Evolutionary conservation across 2,113 vertebrate species (phyloP).

Genomic region (Carassius carassius): DNA sequence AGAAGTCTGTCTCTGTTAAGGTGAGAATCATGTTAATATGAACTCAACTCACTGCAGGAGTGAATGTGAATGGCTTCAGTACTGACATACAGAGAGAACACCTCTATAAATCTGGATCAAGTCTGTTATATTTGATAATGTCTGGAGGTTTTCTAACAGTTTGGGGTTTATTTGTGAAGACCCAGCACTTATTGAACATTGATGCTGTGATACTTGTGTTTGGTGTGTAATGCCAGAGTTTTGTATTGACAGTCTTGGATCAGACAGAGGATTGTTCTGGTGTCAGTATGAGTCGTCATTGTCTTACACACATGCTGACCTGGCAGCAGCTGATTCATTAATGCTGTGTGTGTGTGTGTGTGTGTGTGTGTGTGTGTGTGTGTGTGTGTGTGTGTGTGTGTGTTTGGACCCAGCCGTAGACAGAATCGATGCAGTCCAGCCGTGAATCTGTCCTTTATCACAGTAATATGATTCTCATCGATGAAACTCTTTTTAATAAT

Average conservation of each 20-base stretch:
- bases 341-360: conserved; percentile 56
- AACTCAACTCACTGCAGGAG: not conserved
- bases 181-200: not conserved
- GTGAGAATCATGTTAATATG: not conserved
- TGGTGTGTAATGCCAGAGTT: not conserved
- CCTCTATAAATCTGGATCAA: not conserved
- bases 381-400: conserved; percentile 55
- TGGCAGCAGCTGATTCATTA: conserved; percentile 65
- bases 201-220: not conserved
- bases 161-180: not conserved
- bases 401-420: conserved; percentile 24
- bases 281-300: no score
- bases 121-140: not conserved
- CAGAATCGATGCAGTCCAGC: conserved; percentile 71
- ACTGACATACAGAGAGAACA: not conserved
- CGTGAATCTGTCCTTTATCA: conserved; percentile 77
- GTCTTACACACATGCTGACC: not conserved
- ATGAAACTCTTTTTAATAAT: conserved; percentile 77
- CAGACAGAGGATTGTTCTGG: not conserved
- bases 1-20: not conserved
- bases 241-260: not conserved
- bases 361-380: conserved; percentile 24
- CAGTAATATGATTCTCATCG: conserved; percentile 80
- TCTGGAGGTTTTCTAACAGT: not conserved
- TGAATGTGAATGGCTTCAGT: not conserved